Evolutionary conservation across 1,140 invertebrate species (phyloP), one percentile per base, ranked within the genome.

Genomic region (Mamestra configurata): DNA sequence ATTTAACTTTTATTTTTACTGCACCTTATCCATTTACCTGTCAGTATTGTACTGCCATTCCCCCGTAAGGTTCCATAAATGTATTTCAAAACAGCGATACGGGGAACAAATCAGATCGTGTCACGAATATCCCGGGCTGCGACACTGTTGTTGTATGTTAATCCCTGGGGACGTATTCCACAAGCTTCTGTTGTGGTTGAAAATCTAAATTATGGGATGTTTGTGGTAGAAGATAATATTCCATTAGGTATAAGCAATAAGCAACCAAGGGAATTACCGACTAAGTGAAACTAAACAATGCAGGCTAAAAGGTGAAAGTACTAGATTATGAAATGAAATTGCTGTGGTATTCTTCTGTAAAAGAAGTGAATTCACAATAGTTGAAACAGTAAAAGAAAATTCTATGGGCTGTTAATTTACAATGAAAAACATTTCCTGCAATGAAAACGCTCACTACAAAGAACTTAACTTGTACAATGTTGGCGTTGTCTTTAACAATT

Each of bases 81-180:
- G 31, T 55, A 72, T 72, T 72, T 72, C 27, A 72, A 53, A 72
- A 53, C 70, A 64, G 3, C 59, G 59, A 64, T 64, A 37, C 18
- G 1, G 5, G 27, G 27, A 10, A 53, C 70, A 37, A 51, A 72
- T 72, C 70, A 35, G 70, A 55, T 53, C 49, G 70, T 53, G 70
- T 72, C 49, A 55, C 70, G 70, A 72, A 72, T 72, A 55, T 20
- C 24, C 49, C 5, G 43, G n/a, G 20, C 24, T 31, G 35, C n/a
- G n/a, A 10, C 31, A 0, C 31, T 53, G 27, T 35, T 72, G 70
- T 72, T 72, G 49, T 72, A 72, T 72, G 70, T 37, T 72, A 72
- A 72, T 72, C 46, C 31, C 18, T 20, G 7, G 51, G 49, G 24
- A 53, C 70, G 15, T 53, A 68, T 68, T 68, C 49, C 31, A 35